phyloP scores from a whole-genome alignment of 2,888 invertebrate genomes.

The Cerceris rybyensis region DNA sequence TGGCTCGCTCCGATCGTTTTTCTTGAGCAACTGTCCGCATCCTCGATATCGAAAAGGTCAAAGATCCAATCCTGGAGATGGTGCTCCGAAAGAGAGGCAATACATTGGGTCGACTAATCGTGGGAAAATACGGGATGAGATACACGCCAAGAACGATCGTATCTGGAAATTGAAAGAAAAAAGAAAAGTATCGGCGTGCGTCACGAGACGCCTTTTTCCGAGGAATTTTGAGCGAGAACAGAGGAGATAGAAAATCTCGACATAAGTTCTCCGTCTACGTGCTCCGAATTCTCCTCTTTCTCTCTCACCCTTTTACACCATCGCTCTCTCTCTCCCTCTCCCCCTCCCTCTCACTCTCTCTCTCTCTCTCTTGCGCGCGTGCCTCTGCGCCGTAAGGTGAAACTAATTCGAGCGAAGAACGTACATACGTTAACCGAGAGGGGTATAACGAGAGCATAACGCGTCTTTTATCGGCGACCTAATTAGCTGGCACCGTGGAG shows the following conservation, averaged over 20 bases:
- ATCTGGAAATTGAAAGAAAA: not conserved
- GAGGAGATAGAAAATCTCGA: not conserved
- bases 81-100: too few species aligned
- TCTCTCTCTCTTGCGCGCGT: not conserved
- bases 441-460: constrained; percentile 10
- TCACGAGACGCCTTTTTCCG: too few species aligned
- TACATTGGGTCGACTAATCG: not conserved
- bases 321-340: not conserved
- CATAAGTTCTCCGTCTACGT: constrained; percentile 3
- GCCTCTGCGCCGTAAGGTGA: not conserved
- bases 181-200: not conserved
- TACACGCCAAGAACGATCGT: not conserved
- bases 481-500: constrained; percentile 23
- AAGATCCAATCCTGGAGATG: too few species aligned
- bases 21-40: too few species aligned
- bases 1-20: too few species aligned
- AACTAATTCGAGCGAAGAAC: constrained; percentile 1
- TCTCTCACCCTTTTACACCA: too few species aligned
- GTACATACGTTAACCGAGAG: not conserved
- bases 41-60: too few species aligned
- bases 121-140: not conserved
- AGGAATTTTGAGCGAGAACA: not conserved
- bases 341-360: not conserved
- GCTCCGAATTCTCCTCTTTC: constrained; percentile 4
- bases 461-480: constrained; percentile 34